Percentiles rank a stretch among this genome's conserved stretches.
Evolutionary conservation across 2,797 vertebrate species (phyloP).

Genomic region (Galaxias olidus): DNA sequence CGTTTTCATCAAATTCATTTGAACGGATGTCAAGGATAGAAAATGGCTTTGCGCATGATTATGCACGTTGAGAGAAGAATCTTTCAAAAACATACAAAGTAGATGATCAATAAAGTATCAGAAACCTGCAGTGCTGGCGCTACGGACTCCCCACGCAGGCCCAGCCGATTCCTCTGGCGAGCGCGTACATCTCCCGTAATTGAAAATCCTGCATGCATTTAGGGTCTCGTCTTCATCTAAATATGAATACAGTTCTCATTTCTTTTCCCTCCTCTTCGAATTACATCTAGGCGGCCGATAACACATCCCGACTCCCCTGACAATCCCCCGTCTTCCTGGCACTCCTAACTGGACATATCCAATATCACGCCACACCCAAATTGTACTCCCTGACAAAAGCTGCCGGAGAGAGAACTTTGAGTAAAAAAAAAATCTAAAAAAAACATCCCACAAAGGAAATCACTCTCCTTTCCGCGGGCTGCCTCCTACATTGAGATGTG

Average conservation of each 20-base stretch:
- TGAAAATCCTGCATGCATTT: slow-evolving; percentile 51
- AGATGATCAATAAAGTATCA: not conserved
- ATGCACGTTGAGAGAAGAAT: no score
- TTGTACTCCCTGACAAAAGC: slow-evolving; percentile 23
- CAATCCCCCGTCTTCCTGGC: slow-evolving; percentile 12
- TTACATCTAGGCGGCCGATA: slow-evolving; percentile 49
- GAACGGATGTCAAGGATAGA: no score
- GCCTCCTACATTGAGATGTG: no score
- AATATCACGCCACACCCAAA: slow-evolving; percentile 29
- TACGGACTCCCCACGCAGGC: slow-evolving; percentile 26
- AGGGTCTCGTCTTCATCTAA: slow-evolving; percentile 50
- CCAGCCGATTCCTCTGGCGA: slow-evolving; percentile 38
- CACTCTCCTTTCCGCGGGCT: no score
- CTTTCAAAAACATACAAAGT: no score
- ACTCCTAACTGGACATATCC: not conserved
- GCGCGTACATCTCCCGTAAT: slow-evolving; percentile 50
- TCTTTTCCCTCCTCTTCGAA: slow-evolving; percentile 53
- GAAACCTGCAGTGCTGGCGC: slow-evolving; percentile 22
- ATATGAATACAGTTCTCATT: slow-evolving; percentile 62
- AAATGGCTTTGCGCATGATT: no score
- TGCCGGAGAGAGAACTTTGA: no score
- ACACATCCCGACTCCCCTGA: slow-evolving; percentile 33
- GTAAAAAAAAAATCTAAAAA: no score
- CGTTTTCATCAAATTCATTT: no score
- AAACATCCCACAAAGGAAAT: no score